Base-by-base conservation (phyloP, 2,888 invertebrate genomes). In the Apocheima hispidaria region DNA sequence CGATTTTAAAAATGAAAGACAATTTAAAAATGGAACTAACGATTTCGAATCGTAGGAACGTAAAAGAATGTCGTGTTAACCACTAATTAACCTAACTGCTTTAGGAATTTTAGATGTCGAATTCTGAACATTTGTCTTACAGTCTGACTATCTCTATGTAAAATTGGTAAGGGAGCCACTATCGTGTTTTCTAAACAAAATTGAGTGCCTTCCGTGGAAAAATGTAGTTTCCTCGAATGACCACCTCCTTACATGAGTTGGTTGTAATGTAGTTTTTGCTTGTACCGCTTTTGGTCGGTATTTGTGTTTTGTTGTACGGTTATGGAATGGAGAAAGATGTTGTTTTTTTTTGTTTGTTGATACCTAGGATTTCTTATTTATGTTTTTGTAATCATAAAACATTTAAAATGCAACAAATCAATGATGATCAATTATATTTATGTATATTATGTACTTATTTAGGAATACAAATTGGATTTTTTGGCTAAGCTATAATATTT, bases 71-170 rank as follows among this genome's bases (percentile, higher is more conserved):
- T 77, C 73, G 75, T 71, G 80, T 76, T 78, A 76, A 82, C 82
- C 82, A 83, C 86, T 88, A 89, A 89, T 89, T 89, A 88, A 87
- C 86, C 82, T 78, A 82, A 84, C 86, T 84, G 87, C 86, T 84
- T 81, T 60, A 62, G 36, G 56, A 64, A 60, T 60, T 63, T 48
- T 28, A 18, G 46, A 52, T 58, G 60, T 63, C 41, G 57, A 60
- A 59, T 61, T 63, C 60, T 30, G 35, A 63, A 60, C 54, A 48
- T 62, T 60, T 38, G 62, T 67, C 62, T 46, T 46, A 20, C 6
- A 28, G 44, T 44, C 18, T 30, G 16, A 30, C 46, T 6, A 46
- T 12, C 0, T 46, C n/a, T 46, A 44, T 26, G 7, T 16, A 33
- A 20, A 38, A 7, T 18, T 18, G 7, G 6, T 33, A 5, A 10